Evolutionary conservation across 1,140 invertebrate species (phyloP), one percentile per base, ranked within the genome.

Genomic region (Protaetia brevitarsis): DNA sequence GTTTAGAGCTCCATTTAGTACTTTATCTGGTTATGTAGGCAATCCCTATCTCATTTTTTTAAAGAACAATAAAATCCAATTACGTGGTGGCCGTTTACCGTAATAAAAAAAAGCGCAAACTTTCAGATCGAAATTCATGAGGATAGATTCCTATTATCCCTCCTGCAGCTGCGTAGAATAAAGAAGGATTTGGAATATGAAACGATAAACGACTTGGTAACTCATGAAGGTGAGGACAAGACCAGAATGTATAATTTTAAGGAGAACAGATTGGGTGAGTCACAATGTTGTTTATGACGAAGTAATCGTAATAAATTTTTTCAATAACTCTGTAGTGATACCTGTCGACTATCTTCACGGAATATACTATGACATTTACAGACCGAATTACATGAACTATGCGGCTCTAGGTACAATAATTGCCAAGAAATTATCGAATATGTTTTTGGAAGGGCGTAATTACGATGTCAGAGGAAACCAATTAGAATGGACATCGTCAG

Each of bases 361-460:
- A 10, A 85, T 89, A 19, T 96, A 96, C 81, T 96, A 94, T 78
- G 87, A 85, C 45, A 87, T 88, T 31, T 86, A 93, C 63, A 85
- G 92, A 28, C 94, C 94, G 1, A 87, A 87, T 66, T 96, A 95
- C 72, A 88, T 96, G 85, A 97, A 97, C 76, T 96, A 92, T 74
- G 94, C 93, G 59, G 92, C 90, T 7, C 94, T 97, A 72, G 94
- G 94, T 4, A 94, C 93, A 72, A 90, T 96, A 3, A 94, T 97
- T 77, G 94, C 93, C 0, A 94, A 96, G 74, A 94, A 97, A 83
- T 93, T 97, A 45, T 96, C 93, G 0, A 94, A 97, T 76, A 73
- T 74, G 61, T 71, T 74, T 62, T 61, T 71, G n/a, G 65, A 68
- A 31, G 72, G 68, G 21, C 27, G 67, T 65, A 65, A 66, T 63